Conservation (phyloP, 1,140 invertebrate genomes). For the Caenorhabditis elegans region WBcel235 BX284603.4:16501-17000, state of each 20-base stretch:
- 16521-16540: neutral
- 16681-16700: too few species aligned
- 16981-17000: too few species aligned
- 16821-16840: neutral
- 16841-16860: neutral
- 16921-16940: neutral
- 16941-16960: too few species aligned
- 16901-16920: slow-evolving; percentile 11
- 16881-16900: neutral
- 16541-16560: neutral
- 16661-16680: too few species aligned
- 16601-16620: slow-evolving; percentile 3
- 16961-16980: neutral
- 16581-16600: neutral
- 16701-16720: too few species aligned
- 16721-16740: neutral
- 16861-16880: neutral
- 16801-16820: slow-evolving; percentile 29
- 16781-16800: neutral
- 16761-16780: neutral
- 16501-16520: too few species aligned
- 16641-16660: too few species aligned
- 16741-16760: neutral
- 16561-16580: neutral
- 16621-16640: too few species aligned